phyloP scores from a whole-genome alignment of 2,888 invertebrate genomes.

The Syrphus vitripennis region DNA sequence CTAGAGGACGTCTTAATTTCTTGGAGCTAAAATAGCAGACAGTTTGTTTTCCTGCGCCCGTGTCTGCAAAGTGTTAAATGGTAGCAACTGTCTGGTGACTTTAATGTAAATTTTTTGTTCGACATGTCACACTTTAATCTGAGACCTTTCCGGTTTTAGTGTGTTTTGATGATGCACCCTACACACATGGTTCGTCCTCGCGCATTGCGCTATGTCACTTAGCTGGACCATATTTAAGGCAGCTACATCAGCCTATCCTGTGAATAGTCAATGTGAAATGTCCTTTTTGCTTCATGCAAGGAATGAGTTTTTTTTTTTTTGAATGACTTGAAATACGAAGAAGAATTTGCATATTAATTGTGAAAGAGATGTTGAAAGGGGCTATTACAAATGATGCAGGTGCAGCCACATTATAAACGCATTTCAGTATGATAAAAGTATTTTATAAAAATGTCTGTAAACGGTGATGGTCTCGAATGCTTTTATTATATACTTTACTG shows the following conservation, averaged over 20 bases:
- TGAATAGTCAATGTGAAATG: constrained; percentile 17
- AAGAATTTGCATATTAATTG: constrained; percentile 69
- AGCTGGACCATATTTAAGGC: constrained; percentile 2
- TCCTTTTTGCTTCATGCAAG: constrained; percentile 36
- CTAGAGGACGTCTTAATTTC: constrained; percentile 70
- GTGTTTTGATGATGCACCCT: background rate
- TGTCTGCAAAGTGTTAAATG: constrained; percentile 55
- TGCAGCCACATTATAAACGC: constrained; percentile 57
- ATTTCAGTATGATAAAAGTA: constrained; percentile 49
- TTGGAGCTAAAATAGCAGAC: constrained; percentile 34
- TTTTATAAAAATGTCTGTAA: background rate
- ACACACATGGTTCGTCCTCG: background rate
- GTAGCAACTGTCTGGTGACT: constrained; percentile 67
- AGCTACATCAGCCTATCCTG: background rate
- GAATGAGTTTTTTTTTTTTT: background rate
- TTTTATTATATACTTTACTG: constrained; percentile 5
- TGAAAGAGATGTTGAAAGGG: constrained; percentile 16
- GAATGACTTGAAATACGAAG: background rate
- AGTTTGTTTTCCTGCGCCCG: constrained; percentile 32
- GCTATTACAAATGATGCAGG: constrained; percentile 41
- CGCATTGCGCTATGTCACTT: background rate
- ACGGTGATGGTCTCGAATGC: constrained; percentile 28
- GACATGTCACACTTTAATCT: constrained; percentile 71
- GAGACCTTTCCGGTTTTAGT: constrained; percentile 63
- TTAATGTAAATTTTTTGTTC: constrained; percentile 72